A percentile compares a stretch with the other conserved stretches of the same genome.
Conservation (phyloP, 2,797 vertebrate genomes). For the Natrix natrix region DNA sequence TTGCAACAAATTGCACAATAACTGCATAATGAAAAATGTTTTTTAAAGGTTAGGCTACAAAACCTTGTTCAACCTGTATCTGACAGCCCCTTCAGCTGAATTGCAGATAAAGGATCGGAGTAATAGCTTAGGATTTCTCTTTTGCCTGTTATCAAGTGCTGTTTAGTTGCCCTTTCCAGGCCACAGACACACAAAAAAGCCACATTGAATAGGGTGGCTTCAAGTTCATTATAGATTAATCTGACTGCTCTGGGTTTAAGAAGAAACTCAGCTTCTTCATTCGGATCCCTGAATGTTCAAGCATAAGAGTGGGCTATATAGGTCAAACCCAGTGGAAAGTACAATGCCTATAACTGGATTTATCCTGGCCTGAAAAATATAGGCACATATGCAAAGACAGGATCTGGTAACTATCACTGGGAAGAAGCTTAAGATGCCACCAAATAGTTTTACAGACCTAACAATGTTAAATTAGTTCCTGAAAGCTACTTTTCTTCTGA, state of each 20-base stretch:
- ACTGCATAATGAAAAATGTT: constrained; percentile 40
- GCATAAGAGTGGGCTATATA: neutral
- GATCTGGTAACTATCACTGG: neutral
- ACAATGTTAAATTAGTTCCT: neutral
- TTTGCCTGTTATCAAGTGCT: neutral
- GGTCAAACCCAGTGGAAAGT: neutral
- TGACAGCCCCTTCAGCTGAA: neutral
- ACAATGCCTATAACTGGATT: neutral
- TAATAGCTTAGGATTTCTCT: neutral
- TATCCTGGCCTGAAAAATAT: neutral
- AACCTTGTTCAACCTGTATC: neutral
- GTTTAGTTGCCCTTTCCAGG: neutral
- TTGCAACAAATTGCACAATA: constrained; percentile 24
- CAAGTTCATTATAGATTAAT: neutral
- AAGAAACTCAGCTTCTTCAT: neutral
- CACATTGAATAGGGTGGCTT: neutral
- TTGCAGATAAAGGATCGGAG: neutral
- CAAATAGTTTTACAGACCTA: neutral
- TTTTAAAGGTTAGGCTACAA: constrained; percentile 40
- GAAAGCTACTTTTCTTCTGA: neutral
- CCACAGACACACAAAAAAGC: neutral
- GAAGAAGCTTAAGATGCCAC: neutral
- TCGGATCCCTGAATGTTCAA: neutral
- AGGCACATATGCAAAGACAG: neutral
- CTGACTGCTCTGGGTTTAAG: neutral